Conservation (phyloP, 2,888 invertebrate genomes). For the Globia sparganii region DNA sequence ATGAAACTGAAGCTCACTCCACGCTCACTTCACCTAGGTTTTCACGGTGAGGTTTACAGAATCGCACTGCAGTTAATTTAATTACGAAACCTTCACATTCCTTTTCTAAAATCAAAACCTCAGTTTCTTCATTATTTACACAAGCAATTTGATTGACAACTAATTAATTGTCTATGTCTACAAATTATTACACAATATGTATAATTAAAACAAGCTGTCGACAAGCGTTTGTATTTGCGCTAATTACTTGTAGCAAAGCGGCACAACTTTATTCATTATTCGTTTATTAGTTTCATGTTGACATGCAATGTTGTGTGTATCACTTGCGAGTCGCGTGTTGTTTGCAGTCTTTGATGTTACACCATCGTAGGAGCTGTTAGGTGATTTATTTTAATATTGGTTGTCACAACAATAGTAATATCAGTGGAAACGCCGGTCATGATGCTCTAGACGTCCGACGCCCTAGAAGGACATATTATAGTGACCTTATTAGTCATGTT, state of each 20-base stretch:
- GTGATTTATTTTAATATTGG: not conserved
- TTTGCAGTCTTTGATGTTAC: slow-evolving; percentile 15
- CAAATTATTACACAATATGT: slow-evolving; percentile 26
- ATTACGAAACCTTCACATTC: not conserved
- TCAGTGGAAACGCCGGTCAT: too few relatives aligned
- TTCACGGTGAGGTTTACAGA: too few relatives aligned
- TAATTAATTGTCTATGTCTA: not conserved
- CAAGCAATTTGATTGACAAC: slow-evolving; percentile 20
- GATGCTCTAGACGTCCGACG: too few relatives aligned
- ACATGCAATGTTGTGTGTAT: slow-evolving; percentile 46
- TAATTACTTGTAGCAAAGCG: slow-evolving; percentile 43
- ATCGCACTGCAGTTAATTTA: not conserved
- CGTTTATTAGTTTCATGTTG: slow-evolving; percentile 25
- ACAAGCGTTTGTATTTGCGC: slow-evolving; percentile 31
- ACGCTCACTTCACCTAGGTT: too few relatives aligned
- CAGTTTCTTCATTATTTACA: slow-evolving; percentile 4
- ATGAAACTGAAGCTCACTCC: too few relatives aligned
- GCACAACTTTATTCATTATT: slow-evolving; percentile 23
- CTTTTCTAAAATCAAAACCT: slow-evolving; percentile 1
- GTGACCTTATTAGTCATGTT: too few relatives aligned
- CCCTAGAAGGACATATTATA: too few relatives aligned
- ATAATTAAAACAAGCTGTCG: slow-evolving; percentile 23
- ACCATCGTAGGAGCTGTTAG: not conserved
- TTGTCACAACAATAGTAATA: too few relatives aligned
- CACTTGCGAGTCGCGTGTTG: slow-evolving; percentile 25